Conservation (phyloP, 1,140 invertebrate genomes). For the Drosophila nannoptera region DNA sequence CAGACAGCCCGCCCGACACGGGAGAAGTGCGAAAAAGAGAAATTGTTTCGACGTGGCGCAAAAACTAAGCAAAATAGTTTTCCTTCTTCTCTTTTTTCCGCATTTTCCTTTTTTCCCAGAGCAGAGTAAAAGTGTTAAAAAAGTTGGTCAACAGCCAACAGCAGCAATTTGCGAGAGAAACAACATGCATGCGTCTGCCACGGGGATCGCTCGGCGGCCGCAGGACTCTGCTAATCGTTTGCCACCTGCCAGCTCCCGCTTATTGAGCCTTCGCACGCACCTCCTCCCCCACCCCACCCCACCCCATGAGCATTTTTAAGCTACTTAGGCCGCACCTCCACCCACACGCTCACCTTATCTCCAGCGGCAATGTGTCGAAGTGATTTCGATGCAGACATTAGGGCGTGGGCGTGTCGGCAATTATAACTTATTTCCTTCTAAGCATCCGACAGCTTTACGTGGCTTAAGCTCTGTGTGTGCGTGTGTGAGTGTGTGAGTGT, state of each 20-base stretch:
- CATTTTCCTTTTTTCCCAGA: not conserved
- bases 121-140: slow-evolving; percentile 13
- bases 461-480: slow-evolving; percentile 29
- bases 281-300: too few relatives aligned
- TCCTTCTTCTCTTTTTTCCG: not conserved
- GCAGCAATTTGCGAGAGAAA: slow-evolving; percentile 18
- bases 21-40: slow-evolving; percentile 36
- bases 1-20: slow-evolving; percentile 3
- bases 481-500: too few relatives aligned
- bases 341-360: too few relatives aligned
- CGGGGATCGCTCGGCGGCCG: too few relatives aligned
- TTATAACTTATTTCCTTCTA: slow-evolving; percentile 47
- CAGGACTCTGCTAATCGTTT: too few relatives aligned
- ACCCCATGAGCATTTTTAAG: not conserved
- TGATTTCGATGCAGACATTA: slow-evolving; percentile 11
- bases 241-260: too few relatives aligned
- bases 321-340: not conserved
- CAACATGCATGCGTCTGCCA: slow-evolving; percentile 31
- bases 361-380: too few relatives aligned
- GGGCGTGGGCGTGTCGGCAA: slow-evolving; percentile 28
- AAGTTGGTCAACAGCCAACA: slow-evolving; percentile 3
- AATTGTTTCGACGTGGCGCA: slow-evolving; percentile 41
- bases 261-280: too few relatives aligned
- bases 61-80: slow-evolving; percentile 20
- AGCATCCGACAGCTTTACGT: slow-evolving; percentile 35